Evolutionary conservation across 2,888 invertebrate species (phyloP).

Genomic region (Cataglyphis cursor): DNA sequence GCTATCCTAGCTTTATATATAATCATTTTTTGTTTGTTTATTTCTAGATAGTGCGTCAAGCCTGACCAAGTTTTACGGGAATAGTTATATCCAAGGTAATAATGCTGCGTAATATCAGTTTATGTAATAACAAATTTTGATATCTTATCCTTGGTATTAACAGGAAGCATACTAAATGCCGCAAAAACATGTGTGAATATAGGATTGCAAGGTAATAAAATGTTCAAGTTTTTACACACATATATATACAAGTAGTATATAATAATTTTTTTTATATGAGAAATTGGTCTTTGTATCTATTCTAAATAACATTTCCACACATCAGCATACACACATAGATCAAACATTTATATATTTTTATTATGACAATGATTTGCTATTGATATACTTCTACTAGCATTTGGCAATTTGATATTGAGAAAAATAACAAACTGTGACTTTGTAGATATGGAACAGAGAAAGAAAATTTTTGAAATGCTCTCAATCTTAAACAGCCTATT

Average conservation of each 20-base stretch:
- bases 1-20: background rate
- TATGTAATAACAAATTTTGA: constrained; percentile 10
- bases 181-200: constrained; percentile 70
- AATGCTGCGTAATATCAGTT: constrained; percentile 4
- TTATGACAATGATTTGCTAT: background rate
- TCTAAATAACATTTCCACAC: background rate
- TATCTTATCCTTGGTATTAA: constrained; percentile 9
- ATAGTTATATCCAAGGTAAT: constrained; percentile 64
- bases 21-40: background rate
- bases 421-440: background rate
- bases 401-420: background rate
- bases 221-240: constrained; percentile 1
- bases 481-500: background rate
- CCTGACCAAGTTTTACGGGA: constrained; percentile 32
- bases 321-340: background rate
- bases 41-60: constrained; percentile 42
- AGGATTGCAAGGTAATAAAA: constrained; percentile 76
- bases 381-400: background rate
- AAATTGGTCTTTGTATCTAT: background rate
- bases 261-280: background rate
- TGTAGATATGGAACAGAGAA: background rate
- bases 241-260: background rate
- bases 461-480: background rate
- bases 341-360: background rate
- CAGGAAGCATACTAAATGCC: constrained; percentile 69